Conservation (phyloP, 2,888 invertebrate species). For the Eilema caniola region DNA sequence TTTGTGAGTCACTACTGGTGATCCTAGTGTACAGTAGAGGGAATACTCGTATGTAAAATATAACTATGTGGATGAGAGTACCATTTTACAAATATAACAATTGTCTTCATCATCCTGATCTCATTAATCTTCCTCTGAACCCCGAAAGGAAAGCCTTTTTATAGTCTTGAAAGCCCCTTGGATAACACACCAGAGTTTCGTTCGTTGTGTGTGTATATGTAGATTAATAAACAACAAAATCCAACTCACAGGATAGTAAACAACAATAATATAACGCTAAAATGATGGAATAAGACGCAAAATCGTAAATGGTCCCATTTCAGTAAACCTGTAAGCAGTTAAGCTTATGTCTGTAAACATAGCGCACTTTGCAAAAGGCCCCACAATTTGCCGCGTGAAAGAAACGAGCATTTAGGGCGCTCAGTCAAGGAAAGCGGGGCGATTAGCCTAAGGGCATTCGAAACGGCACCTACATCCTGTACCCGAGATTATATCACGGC, state of each 20-base stretch:
- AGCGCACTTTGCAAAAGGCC: slow-evolving; percentile 22
- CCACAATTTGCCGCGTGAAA: slow-evolving; percentile 27
- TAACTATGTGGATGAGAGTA: too few relatives aligned
- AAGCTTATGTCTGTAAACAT: background rate
- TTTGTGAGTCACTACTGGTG: too few relatives aligned
- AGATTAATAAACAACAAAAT: background rate
- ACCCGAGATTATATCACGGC: slow-evolving; percentile 23
- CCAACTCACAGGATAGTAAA: background rate
- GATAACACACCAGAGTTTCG: background rate
- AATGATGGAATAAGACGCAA: background rate
- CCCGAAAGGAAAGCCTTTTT: background rate
- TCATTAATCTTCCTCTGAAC: too few relatives aligned
- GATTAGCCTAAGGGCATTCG: slow-evolving; percentile 46
- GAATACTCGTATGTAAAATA: too few relatives aligned
- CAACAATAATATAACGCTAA: background rate
- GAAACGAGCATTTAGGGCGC: slow-evolving; percentile 45
- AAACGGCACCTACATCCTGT: slow-evolving; percentile 43
- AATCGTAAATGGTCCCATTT: background rate
- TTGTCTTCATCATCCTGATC: too few relatives aligned
- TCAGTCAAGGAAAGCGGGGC: slow-evolving; percentile 39
- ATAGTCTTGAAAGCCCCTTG: too few relatives aligned
- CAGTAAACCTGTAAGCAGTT: background rate
- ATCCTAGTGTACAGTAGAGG: too few relatives aligned
- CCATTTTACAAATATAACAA: too few relatives aligned
- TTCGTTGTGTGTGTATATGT: too few relatives aligned